Percentiles rank a stretch among this genome's conserved stretches.
These are phyloP conservation scores for Pristionchus arcanus DNA, from an alignment of 2,888 invertebrate genomes.

Conservation along the genomic window DNA sequence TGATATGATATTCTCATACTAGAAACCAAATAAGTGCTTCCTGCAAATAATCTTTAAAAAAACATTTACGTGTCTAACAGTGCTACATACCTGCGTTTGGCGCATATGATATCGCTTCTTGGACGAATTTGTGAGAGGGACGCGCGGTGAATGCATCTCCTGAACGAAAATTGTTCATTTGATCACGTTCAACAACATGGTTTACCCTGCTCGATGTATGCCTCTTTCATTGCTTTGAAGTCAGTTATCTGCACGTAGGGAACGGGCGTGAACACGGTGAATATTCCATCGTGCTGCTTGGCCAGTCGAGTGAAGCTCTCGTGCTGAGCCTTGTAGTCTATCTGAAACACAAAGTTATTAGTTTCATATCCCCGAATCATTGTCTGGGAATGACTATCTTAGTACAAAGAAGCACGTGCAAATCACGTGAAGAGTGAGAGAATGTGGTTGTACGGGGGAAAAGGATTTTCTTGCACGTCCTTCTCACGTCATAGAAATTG, in stretches of 20 bases:
- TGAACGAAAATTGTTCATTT: not conserved
- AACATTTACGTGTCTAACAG: no score
- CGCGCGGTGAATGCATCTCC: not conserved
- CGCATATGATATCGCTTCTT: not conserved
- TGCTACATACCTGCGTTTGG: not conserved
- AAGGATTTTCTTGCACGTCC: not conserved
- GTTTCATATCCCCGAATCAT: no score
- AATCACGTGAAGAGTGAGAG: no score
- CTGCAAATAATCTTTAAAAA: no score
- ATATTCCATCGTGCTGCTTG: not conserved
- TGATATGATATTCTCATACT: no score
- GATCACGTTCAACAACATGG: no score
- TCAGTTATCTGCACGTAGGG: constrained; percentile 4
- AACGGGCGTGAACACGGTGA: constrained; percentile 2
- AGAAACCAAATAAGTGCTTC: no score
- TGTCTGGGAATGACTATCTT: no score
- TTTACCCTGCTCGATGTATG: not conserved
- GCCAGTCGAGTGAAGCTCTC: not conserved
- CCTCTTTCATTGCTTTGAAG: not conserved
- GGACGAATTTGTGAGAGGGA: not conserved
- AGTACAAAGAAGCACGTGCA: no score
- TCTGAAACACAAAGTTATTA: no score
- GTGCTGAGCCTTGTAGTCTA: not conserved
- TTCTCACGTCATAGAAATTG: not conserved
- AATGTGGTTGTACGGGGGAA: no score